These are phyloP conservation scores for Pachydiplax longipennis DNA, from an alignment of 2,888 invertebrate species.

Conservation along the genomic window DNA sequence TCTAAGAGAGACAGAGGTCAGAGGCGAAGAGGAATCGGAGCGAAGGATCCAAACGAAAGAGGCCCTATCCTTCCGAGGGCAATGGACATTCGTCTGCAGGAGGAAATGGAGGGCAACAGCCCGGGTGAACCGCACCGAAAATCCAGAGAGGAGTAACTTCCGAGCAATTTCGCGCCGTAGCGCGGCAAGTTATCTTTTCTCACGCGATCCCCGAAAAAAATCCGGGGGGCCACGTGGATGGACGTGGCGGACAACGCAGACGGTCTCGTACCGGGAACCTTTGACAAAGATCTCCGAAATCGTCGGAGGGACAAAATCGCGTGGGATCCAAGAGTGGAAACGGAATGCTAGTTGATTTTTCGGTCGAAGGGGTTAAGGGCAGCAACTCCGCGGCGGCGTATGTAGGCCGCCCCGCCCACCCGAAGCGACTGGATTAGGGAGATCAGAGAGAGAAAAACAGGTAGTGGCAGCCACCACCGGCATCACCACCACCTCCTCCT, in stretches of 20 bases:
- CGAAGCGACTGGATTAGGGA: background rate
- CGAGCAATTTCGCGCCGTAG: background rate
- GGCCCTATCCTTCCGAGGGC: background rate
- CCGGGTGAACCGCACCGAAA: background rate
- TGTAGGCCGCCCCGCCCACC: constrained; percentile 30
- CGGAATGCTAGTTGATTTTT: background rate
- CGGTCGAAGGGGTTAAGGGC: constrained; percentile 3
- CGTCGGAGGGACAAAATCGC: background rate
- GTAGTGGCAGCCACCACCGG: background rate
- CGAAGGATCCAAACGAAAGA: background rate
- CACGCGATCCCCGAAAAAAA: background rate
- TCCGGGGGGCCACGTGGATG: background rate
- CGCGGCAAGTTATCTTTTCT: background rate
- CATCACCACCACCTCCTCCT: background rate
- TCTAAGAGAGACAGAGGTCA: background rate
- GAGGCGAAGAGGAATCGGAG: background rate
- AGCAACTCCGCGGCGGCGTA: background rate
- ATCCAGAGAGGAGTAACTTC: background rate
- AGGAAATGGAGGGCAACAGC: background rate
- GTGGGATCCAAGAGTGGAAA: background rate
- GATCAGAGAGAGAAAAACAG: background rate
- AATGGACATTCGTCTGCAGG: background rate
- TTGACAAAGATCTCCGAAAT: background rate
- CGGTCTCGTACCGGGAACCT: background rate
- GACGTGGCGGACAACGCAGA: background rate